These are phyloP conservation scores for Brachionichthys hirsutus DNA, from an alignment of 2,113 vertebrate genomes.

Conservation along the genomic window DNA sequence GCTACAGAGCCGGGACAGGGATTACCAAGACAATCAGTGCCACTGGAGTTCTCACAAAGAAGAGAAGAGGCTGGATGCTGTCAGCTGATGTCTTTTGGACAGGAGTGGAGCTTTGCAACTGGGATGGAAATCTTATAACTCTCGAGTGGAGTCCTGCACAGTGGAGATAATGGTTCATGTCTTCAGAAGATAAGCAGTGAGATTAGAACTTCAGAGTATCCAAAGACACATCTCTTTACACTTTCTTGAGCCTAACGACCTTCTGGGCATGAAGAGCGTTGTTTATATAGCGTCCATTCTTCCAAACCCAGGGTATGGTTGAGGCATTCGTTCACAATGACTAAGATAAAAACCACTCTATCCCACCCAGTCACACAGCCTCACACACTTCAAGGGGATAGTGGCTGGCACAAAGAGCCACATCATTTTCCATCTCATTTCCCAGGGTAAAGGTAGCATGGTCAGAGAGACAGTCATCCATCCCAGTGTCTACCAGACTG, in stretches of 20 bases:
- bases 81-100: conserved; percentile 26
- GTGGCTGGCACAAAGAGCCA: conserved; percentile 46
- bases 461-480: conserved; percentile 49
- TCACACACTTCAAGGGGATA: conserved; percentile 24
- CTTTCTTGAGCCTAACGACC: conserved; percentile 35
- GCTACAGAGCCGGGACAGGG: conserved; percentile 31
- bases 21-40: conserved; percentile 39
- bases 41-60: conserved; percentile 43
- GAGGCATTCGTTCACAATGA: conserved; percentile 79
- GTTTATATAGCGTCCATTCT: conserved; percentile 44
- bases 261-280: conserved; percentile 47
- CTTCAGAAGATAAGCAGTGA: conserved; percentile 23
- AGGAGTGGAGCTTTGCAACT: conserved; percentile 28
- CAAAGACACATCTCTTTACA: conserved; percentile 35
- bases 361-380: conserved; percentile 47
- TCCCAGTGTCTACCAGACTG: conserved; percentile 33
- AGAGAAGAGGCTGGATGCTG: conserved; percentile 31
- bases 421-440: conserved; percentile 62
- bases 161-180: conserved; percentile 51
- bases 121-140: conserved; percentile 47
- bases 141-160: conserved; percentile 58
- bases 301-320: conserved; percentile 54
- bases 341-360: conserved; percentile 62
- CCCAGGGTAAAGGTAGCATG: conserved; percentile 38
- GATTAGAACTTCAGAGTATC: conserved; percentile 22